These are phyloP conservation scores for Lasioglossum oenotherae DNA, from an alignment of 2,888 invertebrate genomes.

Conservation along the genomic window DNA sequence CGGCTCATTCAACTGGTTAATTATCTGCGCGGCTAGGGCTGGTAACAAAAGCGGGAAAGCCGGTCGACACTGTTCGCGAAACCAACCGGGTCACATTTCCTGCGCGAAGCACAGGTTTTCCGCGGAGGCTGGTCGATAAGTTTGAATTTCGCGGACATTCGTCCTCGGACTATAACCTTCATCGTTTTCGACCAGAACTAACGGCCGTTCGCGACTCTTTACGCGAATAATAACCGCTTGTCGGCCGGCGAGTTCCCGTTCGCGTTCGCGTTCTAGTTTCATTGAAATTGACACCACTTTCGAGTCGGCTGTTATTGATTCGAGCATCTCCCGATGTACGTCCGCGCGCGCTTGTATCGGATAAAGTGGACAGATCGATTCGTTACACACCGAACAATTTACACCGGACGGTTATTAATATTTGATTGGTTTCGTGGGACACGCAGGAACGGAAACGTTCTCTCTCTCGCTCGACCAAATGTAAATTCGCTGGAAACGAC, in stretches of 20 bases:
- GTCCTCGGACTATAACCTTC: background rate
- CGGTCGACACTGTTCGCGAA: background rate
- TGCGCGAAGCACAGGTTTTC: constrained; percentile 17
- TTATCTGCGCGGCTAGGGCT: background rate
- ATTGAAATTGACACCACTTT: constrained; percentile 43
- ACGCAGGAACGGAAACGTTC: background rate
- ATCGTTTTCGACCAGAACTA: background rate
- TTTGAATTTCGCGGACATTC: constrained; percentile 7
- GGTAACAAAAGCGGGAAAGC: background rate
- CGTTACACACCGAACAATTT: constrained; percentile 13
- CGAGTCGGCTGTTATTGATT: constrained; percentile 34
- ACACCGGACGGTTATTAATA: constrained; percentile 26
- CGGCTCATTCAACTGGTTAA: constrained; percentile 7
- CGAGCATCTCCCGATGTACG: constrained; percentile 36
- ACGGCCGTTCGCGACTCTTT: background rate
- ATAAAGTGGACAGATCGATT: constrained; percentile 23
- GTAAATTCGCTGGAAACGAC: constrained; percentile 7
- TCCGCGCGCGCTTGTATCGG: background rate
- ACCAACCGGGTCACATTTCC: constrained; percentile 22
- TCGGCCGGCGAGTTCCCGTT: background rate
- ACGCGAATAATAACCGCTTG: constrained; percentile 27
- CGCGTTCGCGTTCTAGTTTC: constrained; percentile 38
- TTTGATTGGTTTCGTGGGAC: constrained; percentile 13
- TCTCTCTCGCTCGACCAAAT: background rate
- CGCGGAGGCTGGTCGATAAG: constrained; percentile 22